Evolutionary conservation across 2,113 vertebrate genomes (phyloP).

Genomic region (Rhabdornis inornatus): DNA sequence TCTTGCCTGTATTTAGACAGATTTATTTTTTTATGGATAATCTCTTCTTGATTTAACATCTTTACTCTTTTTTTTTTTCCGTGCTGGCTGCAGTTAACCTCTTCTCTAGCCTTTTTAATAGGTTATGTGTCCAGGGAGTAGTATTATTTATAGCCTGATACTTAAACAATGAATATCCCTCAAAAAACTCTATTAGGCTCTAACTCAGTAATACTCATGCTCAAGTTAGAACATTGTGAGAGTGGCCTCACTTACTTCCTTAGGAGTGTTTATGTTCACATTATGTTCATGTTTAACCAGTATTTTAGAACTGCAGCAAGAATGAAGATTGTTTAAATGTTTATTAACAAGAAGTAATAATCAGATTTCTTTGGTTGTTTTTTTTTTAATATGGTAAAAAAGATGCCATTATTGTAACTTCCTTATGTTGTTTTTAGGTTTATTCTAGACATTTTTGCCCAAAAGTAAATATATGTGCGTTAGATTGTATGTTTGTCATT

Average conservation of each 20-base stretch:
- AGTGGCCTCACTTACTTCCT: background rate
- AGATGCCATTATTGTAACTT: background rate
- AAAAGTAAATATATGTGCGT: background rate
- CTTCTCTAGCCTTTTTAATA: background rate
- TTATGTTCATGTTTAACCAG: background rate
- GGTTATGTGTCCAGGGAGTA: background rate
- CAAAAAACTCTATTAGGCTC: background rate
- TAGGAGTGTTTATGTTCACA: background rate
- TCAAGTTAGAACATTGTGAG: background rate
- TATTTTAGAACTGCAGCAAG: background rate
- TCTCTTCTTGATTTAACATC: background rate
- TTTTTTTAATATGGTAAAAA: background rate
- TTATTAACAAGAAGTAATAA: background rate
- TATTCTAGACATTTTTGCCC: background rate
- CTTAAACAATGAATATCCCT: background rate
- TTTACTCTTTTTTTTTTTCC: background rate
- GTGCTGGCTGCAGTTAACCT: background rate
- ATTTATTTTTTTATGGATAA: background rate
- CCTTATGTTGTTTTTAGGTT: background rate
- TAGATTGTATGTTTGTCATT: background rate
- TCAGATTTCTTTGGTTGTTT: fast-evolving
- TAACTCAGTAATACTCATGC: background rate
- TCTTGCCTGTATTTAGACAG: background rate
- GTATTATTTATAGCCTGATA: background rate
- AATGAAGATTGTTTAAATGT: background rate